Base-by-base conservation (phyloP, 2,113 vertebrate genomes). In the Sinosuthora webbiana region DNA sequence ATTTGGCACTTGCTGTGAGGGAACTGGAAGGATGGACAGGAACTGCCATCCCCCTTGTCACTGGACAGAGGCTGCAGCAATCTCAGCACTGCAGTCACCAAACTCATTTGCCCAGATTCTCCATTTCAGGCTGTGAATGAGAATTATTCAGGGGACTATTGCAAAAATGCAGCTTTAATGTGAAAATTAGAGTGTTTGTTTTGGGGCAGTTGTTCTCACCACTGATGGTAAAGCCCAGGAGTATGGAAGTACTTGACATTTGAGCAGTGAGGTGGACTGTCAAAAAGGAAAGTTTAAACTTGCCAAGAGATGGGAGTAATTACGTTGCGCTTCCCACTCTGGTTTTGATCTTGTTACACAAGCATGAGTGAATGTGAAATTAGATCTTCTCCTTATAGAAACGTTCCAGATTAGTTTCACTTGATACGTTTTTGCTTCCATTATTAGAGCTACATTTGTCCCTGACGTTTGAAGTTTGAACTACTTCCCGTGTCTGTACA, bases 281-380 rank as follows among this genome's bases (percentile, higher is more conserved):
- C 19, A n/a, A 19, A 44, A 80, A 88, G 63, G 27, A 5, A 86
- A 62, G 55, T 74, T 90, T 37, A 49, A 74, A 94, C 53, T 71
- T 68, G 60, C 80, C 78, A 76, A 57, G 57, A 84, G 77, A 81
- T 78, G 35, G 70, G 84, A 91, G 56, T 84, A 82, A 84, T 89
- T 68, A 50, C 55, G 20, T 85, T 11, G 5, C 75, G 10, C 62
- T 82, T 94, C 74, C 78, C 67, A 85, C 90, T 90, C 69, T 53
- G 33, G 1, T 75, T 96, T 94, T 85, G 84, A 87, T 94, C 69
- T 93, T 45, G 84, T 76, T 87, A 73, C 62, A 62, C 42, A 49
- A 80, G 80, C 1, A 0, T 10, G 77, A 81, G 83, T 21, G 83
- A 81, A 77, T 70, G 68, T 76, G 85, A 75, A 91, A 95, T 83